Base-by-base conservation (phyloP, 2,888 invertebrate species). In the Drosophila prolongata region DNA sequence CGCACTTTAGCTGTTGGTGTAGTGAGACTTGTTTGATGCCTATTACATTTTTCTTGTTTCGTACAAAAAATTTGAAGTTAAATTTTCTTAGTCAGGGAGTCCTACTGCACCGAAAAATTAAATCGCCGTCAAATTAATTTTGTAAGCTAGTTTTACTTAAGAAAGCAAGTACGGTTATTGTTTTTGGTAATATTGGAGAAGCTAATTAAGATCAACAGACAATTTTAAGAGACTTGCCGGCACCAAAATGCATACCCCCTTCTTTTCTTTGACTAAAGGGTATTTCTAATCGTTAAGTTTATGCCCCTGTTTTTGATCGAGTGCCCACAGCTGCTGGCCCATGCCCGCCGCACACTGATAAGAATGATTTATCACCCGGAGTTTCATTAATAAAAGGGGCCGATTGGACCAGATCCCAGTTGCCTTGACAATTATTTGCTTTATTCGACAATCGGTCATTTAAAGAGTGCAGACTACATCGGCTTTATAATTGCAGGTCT, bases 401-500 rank as follows among this genome's bases (percentile, higher is more conserved):
- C 27, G 14, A 27, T 35, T 46, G 38, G 11, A 8, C 16, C 11
- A 19, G 19, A 19, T 19, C 19, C 19, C 19, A 42, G 8, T 52
- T 44, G 50, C 35, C 27, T 70, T 55, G 44, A 42, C 10, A 62
- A 42, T 38, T 14, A 38, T 13, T 43, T 44, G 19, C 71, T 70
- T 62, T 40, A 62, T 47, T 64, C 38, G n/a, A 37, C 4, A 27
- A 40, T 40, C 27, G 27, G 19, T 37, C 10, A 14, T n/a, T 67
- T 65, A 82, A 3, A 85, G 64, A 0, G 47, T 16, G 24, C 82
- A 83, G 0, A 9, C 4, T 3, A 74, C 86, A 0, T 67, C 14
- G 8, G 8, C 1, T 1, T 56, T 6, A 27, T 79, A 83, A 55
- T 83, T 74, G 61, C 82, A 83, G 3, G 80, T 76, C 4, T 1